Percentiles rank a stretch among this genome's conserved stretches.
Conservation (phyloP, 2,113 vertebrate genomes). For the Maccullochella peelii region DNA sequence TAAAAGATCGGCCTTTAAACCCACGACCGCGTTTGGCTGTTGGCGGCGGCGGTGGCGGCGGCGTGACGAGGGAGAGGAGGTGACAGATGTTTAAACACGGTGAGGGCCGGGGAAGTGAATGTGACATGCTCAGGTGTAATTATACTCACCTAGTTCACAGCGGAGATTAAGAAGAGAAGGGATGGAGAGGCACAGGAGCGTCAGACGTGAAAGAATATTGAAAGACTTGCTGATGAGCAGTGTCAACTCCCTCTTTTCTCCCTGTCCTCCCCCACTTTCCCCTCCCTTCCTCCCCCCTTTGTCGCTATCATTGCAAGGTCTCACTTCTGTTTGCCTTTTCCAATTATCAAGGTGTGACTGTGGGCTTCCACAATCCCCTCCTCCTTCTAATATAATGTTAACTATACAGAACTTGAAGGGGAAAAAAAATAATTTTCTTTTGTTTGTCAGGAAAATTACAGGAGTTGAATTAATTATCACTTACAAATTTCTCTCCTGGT, state of each 20-base stretch:
- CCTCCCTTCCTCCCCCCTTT: slow-evolving; percentile 5
- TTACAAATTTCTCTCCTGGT: slow-evolving; percentile 49
- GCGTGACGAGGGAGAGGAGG: slow-evolving; percentile 24
- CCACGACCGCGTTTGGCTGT: slow-evolving; percentile 85
- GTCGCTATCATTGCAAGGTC: slow-evolving; percentile 66
- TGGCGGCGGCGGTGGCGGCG: slow-evolving; percentile 56
- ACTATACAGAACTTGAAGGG: slow-evolving; percentile 34
- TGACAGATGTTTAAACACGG: slow-evolving; percentile 88
- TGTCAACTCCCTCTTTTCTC: slow-evolving; percentile 1
- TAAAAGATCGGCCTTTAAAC: slow-evolving; percentile 87
- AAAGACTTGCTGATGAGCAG: slow-evolving; percentile 59
- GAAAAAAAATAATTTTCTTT: slow-evolving; percentile 22
- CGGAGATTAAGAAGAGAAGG: slow-evolving; percentile 72
- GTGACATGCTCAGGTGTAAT: slow-evolving; percentile 81
- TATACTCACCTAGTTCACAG: slow-evolving; percentile 77
- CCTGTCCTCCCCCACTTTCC: neutral
- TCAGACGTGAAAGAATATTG: slow-evolving; percentile 69
- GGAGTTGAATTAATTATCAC: slow-evolving; percentile 72
- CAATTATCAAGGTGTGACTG: slow-evolving; percentile 82
- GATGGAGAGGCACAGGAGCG: slow-evolving; percentile 55
- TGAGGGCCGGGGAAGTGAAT: slow-evolving; percentile 67
- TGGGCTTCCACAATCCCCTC: slow-evolving; percentile 18
- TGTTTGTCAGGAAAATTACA: slow-evolving; percentile 52
- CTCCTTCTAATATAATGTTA: slow-evolving; percentile 44
- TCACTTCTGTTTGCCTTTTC: slow-evolving; percentile 80